Base-by-base conservation (phyloP, 2,113 vertebrate genomes). In the Perca schrenkii region DNA sequence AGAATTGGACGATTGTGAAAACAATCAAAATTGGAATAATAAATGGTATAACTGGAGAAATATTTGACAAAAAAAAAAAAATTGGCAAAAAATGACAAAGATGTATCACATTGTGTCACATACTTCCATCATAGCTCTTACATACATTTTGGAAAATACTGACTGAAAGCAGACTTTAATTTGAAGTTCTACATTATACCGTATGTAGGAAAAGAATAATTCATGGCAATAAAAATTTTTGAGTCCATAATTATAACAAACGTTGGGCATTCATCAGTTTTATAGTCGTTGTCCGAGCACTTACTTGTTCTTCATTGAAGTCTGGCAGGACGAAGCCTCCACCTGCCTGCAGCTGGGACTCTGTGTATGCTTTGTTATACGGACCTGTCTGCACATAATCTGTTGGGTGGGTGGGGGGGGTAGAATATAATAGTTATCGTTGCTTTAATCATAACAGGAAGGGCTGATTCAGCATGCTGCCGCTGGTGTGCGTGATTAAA, bases 221-320 rank as follows among this genome's bases (percentile, higher is more conserved):
- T n/a, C n/a, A n/a, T n/a, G 22, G 16, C 21, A 12, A 50, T 66
- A 34, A 67, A 52, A 67, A 31, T 31, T 19, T 16, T 28, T 8
- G 22, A 28, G 46, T 4, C 65, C 6, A 1, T 52, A 11, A 28
- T 52, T 34, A 1, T 19, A 17, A 47, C 12, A 31, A 34, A 34
- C 31, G 0, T 5, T 34, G 31, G 40, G 8, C 40, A 40, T 10
- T 40, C 40, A 40, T 40, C 40, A 40, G 14, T 28, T 50, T 17
- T 5, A 14, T 36, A 36, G 19, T 28, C 5, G 31, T 69, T 28
- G 62, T 15, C 4, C 61, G 58, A 49, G 8, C 3, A 11, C 90
- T 94, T 46, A 98, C 98, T 96, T 99, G 98, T 57, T 97, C 97
- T 92, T 99, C 97, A 81, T 98, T 99, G 94, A 99, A 99, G 89